A percentile compares a stretch with the other conserved stretches of the same genome.
These are phyloP conservation scores for Heliconius ismenius DNA, from an alignment of 2,888 invertebrate genomes.

Conservation along the genomic window DNA sequence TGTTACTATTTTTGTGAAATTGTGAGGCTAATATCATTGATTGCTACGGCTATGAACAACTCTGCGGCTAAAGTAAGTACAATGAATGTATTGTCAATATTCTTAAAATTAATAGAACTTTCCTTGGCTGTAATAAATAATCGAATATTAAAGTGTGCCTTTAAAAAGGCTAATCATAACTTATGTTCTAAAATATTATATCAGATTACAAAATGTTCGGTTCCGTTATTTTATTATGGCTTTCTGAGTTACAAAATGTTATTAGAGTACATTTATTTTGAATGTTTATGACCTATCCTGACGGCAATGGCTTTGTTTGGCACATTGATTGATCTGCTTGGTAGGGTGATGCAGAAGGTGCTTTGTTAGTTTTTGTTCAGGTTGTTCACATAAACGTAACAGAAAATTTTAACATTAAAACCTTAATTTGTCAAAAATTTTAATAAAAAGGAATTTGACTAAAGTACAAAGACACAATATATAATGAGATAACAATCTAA, in stretches of 20 bases:
- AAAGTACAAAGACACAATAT: too few species aligned
- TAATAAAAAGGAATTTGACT: too few species aligned
- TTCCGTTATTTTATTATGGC: too few species aligned
- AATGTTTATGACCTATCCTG: background rate
- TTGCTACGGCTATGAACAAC: conserved; percentile 10
- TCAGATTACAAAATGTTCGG: too few species aligned
- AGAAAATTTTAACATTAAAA: too few species aligned
- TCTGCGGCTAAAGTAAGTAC: conserved; percentile 16
- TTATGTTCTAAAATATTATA: too few species aligned
- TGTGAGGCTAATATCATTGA: background rate
- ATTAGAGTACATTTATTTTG: background rate
- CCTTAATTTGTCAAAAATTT: too few species aligned
- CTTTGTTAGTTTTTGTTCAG: too few species aligned
- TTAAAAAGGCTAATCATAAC: too few species aligned
- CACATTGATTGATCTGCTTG: background rate
- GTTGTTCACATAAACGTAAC: too few species aligned
- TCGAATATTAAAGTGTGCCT: background rate
- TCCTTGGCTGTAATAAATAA: background rate
- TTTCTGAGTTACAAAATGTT: background rate
- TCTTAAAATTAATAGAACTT: background rate
- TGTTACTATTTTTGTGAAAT: background rate
- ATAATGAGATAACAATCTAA: too few species aligned
- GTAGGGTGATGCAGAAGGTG: background rate
- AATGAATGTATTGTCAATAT: background rate
- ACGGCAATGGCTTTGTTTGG: background rate